phyloP scores from a whole-genome alignment of 2,113 vertebrate species.

The Martes martes region DNA sequence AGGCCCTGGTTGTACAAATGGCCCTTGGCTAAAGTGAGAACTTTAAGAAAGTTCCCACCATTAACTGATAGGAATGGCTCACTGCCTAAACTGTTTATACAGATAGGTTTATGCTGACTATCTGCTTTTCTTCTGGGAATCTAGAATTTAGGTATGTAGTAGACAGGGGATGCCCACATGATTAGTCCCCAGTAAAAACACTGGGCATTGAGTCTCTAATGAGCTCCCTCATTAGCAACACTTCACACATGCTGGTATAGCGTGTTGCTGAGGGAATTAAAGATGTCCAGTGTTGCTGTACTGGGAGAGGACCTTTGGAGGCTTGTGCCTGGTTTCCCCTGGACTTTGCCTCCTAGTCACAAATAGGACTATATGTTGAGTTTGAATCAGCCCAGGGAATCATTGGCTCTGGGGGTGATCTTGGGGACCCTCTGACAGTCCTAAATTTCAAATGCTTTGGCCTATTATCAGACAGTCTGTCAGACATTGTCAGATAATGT shows the following conservation, averaged over 20 bases:
- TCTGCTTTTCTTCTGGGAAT: slow-evolving; percentile 12
- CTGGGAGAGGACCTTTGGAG: background rate
- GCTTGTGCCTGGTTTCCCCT: background rate
- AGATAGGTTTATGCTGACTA: slow-evolving; percentile 14
- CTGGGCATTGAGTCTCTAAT: background rate
- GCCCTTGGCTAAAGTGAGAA: background rate
- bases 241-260: background rate
- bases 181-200: background rate
- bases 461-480: background rate
- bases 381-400: background rate
- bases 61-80: background rate
- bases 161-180: background rate
- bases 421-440: background rate
- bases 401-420: background rate
- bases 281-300: background rate
- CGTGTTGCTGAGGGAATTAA: background rate
- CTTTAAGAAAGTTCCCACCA: background rate
- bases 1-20: background rate
- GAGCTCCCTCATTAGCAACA: background rate
- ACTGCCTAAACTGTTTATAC: background rate
- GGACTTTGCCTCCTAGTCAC: background rate
- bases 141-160: slow-evolving; percentile 8
- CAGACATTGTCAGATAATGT: background rate
- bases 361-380: background rate
- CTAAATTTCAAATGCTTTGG: slow-evolving; percentile 17